Evolutionary conservation across 2,888 invertebrate genomes (phyloP).

Genomic region (Athetis lepigone): DNA sequence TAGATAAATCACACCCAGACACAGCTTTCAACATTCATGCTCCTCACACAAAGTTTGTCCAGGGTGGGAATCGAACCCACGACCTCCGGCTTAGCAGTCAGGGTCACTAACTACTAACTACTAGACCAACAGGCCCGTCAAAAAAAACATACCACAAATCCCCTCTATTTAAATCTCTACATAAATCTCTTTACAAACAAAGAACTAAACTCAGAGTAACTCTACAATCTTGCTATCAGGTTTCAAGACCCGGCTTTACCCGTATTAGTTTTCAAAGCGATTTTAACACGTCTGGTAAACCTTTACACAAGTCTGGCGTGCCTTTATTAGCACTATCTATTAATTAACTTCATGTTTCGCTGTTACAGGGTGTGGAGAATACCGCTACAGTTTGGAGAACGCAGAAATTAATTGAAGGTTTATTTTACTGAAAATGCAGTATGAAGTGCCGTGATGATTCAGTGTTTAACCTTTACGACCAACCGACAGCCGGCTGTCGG

Average conservation of each 20-base stretch:
- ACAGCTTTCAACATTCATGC: too few species aligned
- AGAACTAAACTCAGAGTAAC: not conserved
- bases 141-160: too few species aligned
- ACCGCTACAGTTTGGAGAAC: not conserved
- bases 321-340: conserved; percentile 28
- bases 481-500: too few species aligned
- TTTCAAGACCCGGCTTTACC: conserved; percentile 2
- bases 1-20: too few species aligned
- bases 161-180: not conserved
- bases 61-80: too few species aligned
- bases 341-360: conserved; percentile 39
- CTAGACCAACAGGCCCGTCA: too few species aligned
- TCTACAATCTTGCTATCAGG: conserved; percentile 18
- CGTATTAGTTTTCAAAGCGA: conserved; percentile 40
- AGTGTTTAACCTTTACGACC: too few species aligned
- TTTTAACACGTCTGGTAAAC: not conserved
- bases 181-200: not conserved
- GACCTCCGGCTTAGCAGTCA: too few species aligned
- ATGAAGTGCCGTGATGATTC: too few species aligned
- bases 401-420: not conserved
- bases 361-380: conserved; percentile 5
- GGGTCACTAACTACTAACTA: too few species aligned
- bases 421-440: not conserved
- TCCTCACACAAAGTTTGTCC: too few species aligned
- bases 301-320: conserved; percentile 6